Evolutionary conservation across 2,888 invertebrate genomes (phyloP).

Genomic region (Orthosia gracilis): DNA sequence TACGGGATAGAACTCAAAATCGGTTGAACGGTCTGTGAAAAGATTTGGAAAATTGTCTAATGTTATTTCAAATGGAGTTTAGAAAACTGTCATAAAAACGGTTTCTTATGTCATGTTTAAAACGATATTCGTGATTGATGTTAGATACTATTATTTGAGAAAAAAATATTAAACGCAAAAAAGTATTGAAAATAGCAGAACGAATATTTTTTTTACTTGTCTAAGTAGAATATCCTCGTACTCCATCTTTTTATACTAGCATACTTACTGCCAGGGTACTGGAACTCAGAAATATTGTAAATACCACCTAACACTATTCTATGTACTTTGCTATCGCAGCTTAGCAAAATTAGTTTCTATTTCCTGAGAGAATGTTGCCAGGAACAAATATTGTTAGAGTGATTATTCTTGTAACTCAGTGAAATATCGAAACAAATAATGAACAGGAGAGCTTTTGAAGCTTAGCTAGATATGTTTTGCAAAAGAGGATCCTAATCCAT

Average conservation of each 20-base stretch:
- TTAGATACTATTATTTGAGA: too few relatives aligned
- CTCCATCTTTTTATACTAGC: not conserved
- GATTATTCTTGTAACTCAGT: slow-evolving; percentile 7
- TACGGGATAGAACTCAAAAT: too few relatives aligned
- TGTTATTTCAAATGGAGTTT: too few relatives aligned
- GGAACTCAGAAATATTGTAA: not conserved
- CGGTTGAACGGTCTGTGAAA: too few relatives aligned
- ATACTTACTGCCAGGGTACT: not conserved
- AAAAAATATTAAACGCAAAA: too few relatives aligned
- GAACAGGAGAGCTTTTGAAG: not conserved
- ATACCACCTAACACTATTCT: not conserved
- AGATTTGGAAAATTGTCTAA: too few relatives aligned
- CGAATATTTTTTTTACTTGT: not conserved
- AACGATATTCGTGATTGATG: too few relatives aligned
- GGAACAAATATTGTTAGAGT: not conserved
- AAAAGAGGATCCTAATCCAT: not conserved
- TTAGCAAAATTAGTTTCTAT: not conserved
- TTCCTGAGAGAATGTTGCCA: not conserved
- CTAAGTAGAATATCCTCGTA: not conserved
- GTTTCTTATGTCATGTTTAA: too few relatives aligned
- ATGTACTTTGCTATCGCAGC: not conserved
- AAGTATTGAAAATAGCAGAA: not conserved
- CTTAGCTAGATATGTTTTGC: not conserved
- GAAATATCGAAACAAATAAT: slow-evolving; percentile 16
- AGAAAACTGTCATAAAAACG: too few relatives aligned